These are phyloP conservation scores for Hoplostethus atlanticus DNA, from an alignment of 2,797 vertebrate species.

Conservation along the genomic window DNA sequence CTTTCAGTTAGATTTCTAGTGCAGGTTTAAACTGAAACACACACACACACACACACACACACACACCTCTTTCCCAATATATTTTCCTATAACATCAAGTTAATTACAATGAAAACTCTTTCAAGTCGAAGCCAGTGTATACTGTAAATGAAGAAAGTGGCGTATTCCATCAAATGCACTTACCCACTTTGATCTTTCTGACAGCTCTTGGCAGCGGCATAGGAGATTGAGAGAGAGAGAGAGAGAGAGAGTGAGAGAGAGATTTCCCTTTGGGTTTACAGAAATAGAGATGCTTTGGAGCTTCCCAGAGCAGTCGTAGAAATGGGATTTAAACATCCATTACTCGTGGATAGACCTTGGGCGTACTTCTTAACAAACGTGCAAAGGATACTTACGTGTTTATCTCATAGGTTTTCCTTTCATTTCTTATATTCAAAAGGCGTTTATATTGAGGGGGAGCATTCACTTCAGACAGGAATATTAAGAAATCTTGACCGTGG, in stretches of 20 bases:
- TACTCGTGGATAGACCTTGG: not conserved
- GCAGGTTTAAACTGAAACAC: no score
- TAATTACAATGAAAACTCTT: conserved; percentile 55
- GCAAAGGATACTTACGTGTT: not conserved
- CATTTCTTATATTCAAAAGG: no score
- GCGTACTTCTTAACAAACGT: not conserved
- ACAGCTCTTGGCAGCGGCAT: conserved; percentile 56
- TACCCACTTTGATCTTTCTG: conserved; percentile 67
- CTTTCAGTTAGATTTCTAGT: conserved; percentile 15
- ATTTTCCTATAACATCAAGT: conserved; percentile 36
- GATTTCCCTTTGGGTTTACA: not conserved
- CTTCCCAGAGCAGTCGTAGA: not conserved
- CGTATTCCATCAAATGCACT: conserved; percentile 66
- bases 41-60: no score
- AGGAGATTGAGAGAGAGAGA: conserved; percentile 15
- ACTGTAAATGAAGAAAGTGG: conserved; percentile 56
- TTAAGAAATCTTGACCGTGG: no score
- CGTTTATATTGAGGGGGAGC: no score
- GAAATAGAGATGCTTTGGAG: conserved; percentile 10
- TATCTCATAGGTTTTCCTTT: no score
- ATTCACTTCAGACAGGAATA: no score
- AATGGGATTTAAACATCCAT: not conserved
- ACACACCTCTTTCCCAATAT: not conserved
- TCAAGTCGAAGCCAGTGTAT: conserved; percentile 54
- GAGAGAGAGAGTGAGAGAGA: not conserved